Percentiles rank a stretch among this genome's conserved stretches.
Conservation (phyloP, 1,140 invertebrate genomes). For the Diorhabda elongata region DNA sequence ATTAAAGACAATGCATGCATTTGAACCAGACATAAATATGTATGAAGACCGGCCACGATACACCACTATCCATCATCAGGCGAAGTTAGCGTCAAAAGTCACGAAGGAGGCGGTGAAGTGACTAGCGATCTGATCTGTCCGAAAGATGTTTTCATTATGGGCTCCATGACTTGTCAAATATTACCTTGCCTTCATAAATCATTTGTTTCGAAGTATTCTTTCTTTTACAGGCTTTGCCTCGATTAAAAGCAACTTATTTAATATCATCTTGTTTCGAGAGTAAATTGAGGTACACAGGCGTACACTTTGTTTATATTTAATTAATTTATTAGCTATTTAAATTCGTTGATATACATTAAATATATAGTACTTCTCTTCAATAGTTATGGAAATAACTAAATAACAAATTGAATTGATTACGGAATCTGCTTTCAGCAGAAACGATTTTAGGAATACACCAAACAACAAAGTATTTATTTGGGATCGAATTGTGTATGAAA, state of each 20-base stretch:
- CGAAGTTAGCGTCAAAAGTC: conserved; percentile 47
- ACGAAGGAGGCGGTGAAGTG: conserved; percentile 47
- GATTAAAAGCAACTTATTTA: conserved; percentile 13
- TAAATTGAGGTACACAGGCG: neutral
- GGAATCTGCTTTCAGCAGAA: too few species aligned
- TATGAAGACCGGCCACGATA: conserved; percentile 32
- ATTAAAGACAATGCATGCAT: conserved; percentile 41
- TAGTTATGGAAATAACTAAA: too few species aligned
- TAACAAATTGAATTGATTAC: too few species aligned
- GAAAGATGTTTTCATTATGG: conserved; percentile 48
- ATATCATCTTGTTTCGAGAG: conserved; percentile 5
- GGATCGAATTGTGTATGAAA: too few species aligned
- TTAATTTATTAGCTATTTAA: too few species aligned
- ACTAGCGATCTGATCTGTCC: conserved; percentile 48
- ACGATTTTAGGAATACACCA: too few species aligned
- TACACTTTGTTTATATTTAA: too few species aligned
- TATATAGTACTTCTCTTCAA: too few species aligned
- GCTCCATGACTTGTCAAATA: conserved; percentile 46
- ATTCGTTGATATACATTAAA: too few species aligned
- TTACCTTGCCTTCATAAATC: conserved; percentile 39
- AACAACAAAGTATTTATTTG: too few species aligned
- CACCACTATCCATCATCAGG: conserved; percentile 38
- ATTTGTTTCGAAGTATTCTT: conserved; percentile 21
- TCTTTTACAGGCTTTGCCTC: conserved; percentile 1
- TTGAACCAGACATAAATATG: conserved; percentile 37